Evolutionary conservation across 2,888 invertebrate species (phyloP), one percentile per base, ranked within the genome.

Genomic region (Stegana nigrithorax): DNA sequence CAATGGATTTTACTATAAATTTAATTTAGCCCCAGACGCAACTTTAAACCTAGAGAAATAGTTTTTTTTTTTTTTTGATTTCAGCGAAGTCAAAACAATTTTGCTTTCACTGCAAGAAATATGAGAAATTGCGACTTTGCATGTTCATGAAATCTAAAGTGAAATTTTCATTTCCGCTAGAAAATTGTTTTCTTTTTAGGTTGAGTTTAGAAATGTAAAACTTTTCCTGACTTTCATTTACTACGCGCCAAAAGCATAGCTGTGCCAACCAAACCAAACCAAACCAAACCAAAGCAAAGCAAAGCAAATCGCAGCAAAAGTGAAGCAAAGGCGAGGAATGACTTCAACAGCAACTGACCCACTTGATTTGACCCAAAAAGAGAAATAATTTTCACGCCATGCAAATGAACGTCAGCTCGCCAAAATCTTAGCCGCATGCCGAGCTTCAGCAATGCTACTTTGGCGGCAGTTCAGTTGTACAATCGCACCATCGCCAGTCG

Each of bases 361-460:
- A 73, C 78, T 73, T 73, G 60, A 66, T 63, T 67, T 77, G 75
- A 77, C 73, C 80, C 65, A 75, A 50, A 66, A 69, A 66, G 14
- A 7, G n/a, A 42, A 14, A 53, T 29, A 29, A 53, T 12, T 53
- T 53, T 19, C 14, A 25, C 51, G 21, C 23, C 47, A 47, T 53
- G 51, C 51, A 53, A 53, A 53, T 53, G 51, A 53, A 14, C 44
- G 27, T 12, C 14, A 10, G 29, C 12, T 12, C 14, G 27, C 58
- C 23, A 12, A n/a, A 53, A 26, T 39, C 29, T 55, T 62, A 45
- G 36, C 56, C 23, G 7, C 23, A 21, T n/a, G 4, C 10, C 5
- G 39, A 39, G 36, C 10, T 10, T 6, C 5, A 8, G 36, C 10
- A n/a, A n/a, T n/a, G n/a, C n/a, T n/a, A n/a, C n/a, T n/a, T n/a